Evolutionary conservation across 2,797 vertebrate genomes (phyloP).

Genomic region (Hippocampus kuda): DNA sequence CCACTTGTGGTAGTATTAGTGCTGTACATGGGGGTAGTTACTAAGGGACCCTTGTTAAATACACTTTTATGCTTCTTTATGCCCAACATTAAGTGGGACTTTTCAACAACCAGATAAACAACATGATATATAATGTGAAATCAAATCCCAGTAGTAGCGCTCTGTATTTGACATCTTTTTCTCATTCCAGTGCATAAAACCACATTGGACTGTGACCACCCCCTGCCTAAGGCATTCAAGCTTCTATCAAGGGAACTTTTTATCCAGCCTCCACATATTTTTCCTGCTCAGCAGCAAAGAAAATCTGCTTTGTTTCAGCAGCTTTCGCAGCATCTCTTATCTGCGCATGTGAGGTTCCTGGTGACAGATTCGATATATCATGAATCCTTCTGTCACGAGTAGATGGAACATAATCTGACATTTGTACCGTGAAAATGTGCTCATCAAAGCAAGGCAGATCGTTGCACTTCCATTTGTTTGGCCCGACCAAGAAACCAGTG

Average conservation of each 20-base stretch:
- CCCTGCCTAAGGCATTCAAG: constrained; percentile 21
- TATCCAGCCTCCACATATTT: constrained; percentile 16
- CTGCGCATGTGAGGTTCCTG: constrained; percentile 9
- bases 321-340: constrained; percentile 14
- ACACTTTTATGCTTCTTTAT: neutral
- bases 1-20: neutral
- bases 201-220: constrained; percentile 15
- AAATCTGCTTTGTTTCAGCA: constrained; percentile 27
- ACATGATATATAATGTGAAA: constrained; percentile 28
- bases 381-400: constrained; percentile 10
- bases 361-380: constrained; percentile 18
- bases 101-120: constrained; percentile 39
- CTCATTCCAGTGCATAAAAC: constrained; percentile 18
- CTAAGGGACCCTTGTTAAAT: constrained; percentile 28
- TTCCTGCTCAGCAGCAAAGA: constrained; percentile 18
- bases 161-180: constrained; percentile 26
- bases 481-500: constrained; percentile 18
- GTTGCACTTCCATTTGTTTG: constrained; percentile 30
- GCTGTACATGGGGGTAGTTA: constrained; percentile 5
- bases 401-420: constrained; percentile 22
- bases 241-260: constrained; percentile 7
- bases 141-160: constrained; percentile 15
- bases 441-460: constrained; percentile 18
- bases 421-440: constrained; percentile 24
- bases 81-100: constrained; percentile 16